Evolutionary conservation across 2,797 vertebrate species (phyloP).

Genomic region (Todus mexicanus): DNA sequence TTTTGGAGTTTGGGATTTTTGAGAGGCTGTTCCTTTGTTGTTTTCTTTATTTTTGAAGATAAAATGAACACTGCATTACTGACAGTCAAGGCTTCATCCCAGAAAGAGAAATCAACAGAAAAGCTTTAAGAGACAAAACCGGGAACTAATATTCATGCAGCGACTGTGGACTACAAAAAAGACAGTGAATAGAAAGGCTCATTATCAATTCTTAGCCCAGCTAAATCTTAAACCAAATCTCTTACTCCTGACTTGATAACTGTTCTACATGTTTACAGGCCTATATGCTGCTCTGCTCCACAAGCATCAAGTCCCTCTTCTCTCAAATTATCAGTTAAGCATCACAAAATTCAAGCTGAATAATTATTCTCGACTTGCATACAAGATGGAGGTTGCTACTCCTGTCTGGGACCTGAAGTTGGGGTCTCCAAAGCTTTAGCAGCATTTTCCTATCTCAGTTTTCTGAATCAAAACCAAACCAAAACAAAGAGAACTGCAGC

Average conservation of each 20-base stretch:
- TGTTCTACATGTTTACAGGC: not conserved
- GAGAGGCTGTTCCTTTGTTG: not conserved
- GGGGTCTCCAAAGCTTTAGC: not conserved
- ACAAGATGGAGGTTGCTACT: not conserved
- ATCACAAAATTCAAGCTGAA: not conserved
- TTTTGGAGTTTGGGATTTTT: not conserved
- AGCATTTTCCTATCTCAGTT: not conserved
- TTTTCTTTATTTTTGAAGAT: not conserved
- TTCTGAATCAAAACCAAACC: not conserved
- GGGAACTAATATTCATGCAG: accelerated
- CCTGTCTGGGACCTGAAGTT: not conserved
- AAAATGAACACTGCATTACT: not conserved
- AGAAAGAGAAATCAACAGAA: not conserved
- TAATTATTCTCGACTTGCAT: not conserved
- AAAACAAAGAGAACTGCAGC: not conserved
- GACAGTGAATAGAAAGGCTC: not conserved
- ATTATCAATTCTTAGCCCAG: not conserved
- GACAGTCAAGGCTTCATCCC: not conserved
- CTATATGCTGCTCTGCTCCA: not conserved
- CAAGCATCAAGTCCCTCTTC: not conserved
- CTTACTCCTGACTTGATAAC: not conserved
- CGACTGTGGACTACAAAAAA: not conserved
- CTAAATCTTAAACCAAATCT: not conserved
- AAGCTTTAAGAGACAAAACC: not conserved
- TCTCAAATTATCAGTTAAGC: not conserved